Conservation (phyloP, 2,888 invertebrate genomes). For the Cinara cedri region DNA sequence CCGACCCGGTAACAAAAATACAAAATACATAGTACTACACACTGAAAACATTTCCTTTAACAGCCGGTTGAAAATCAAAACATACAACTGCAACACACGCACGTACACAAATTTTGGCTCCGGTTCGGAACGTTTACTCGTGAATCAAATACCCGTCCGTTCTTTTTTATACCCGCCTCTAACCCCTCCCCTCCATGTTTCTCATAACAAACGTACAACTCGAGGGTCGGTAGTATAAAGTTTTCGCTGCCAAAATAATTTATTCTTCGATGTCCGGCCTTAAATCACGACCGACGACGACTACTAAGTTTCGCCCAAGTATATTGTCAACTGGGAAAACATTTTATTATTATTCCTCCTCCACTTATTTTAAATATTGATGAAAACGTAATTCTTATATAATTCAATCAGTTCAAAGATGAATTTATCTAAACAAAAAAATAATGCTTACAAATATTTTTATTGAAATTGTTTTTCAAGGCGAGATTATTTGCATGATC, state of each 20-base stretch:
- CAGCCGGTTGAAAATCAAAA: slow-evolving; percentile 26
- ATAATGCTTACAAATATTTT: too few species aligned
- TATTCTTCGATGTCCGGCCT: slow-evolving; percentile 40
- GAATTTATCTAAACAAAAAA: too few species aligned
- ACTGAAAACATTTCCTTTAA: slow-evolving; percentile 27
- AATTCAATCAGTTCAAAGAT: slow-evolving; percentile 22
- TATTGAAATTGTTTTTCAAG: too few species aligned
- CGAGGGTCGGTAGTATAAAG: slow-evolving; percentile 20
- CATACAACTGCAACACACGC: neutral
- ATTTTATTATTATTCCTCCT: neutral
- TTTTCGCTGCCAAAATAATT: slow-evolving; percentile 51
- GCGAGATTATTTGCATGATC: too few species aligned
- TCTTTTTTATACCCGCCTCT: neutral
- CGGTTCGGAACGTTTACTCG: slow-evolving; percentile 34
- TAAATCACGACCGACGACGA: slow-evolving; percentile 36
- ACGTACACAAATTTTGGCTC: slow-evolving; percentile 34
- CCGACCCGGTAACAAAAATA: neutral
- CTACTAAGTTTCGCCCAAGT: slow-evolving; percentile 5
- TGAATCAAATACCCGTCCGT: slow-evolving; percentile 38
- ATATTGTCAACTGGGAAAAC: slow-evolving; percentile 29
- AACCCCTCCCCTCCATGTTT: neutral
- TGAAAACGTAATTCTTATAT: slow-evolving; percentile 17
- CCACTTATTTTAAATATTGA: neutral
- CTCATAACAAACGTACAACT: neutral
- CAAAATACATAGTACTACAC: neutral